A percentile compares a stretch with the other conserved stretches of the same genome.
These are phyloP conservation scores for Eumeta japonica DNA, from an alignment of 1,140 invertebrate species.

Conservation along the genomic window DNA sequence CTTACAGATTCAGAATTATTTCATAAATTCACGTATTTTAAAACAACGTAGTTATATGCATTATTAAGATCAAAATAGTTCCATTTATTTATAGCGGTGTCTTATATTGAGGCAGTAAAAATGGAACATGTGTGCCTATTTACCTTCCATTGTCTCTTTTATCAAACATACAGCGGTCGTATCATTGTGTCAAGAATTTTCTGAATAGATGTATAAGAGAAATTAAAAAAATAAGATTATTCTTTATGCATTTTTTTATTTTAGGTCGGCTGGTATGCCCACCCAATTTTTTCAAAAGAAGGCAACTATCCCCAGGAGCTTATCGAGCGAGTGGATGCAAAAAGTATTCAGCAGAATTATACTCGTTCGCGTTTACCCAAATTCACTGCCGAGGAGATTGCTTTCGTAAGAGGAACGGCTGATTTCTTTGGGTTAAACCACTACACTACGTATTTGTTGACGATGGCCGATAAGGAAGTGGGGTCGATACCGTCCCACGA, in stretches of 20 bases:
- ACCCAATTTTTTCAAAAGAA: conserved; percentile 64
- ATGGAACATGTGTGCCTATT: no score
- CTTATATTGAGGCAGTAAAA: no score
- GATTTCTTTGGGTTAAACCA: conserved; percentile 66
- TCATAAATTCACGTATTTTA: no score
- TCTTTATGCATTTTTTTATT: conserved; percentile 14
- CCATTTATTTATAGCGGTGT: no score
- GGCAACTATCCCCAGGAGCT: conserved; percentile 70
- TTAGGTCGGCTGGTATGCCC: conserved; percentile 65
- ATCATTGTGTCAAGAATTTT: no score
- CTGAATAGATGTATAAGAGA: no score
- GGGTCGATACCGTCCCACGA: conserved; percentile 46
- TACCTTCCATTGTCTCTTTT: no score
- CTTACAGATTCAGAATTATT: no score
- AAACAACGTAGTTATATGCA: conserved; percentile 5
- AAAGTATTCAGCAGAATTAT: conserved; percentile 63
- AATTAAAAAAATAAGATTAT: no score
- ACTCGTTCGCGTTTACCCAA: conserved; percentile 61
- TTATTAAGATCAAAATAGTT: conserved; percentile 4
- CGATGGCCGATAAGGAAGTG: conserved; percentile 39
- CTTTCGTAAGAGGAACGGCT: conserved; percentile 53
- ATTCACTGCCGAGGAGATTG: conserved; percentile 63
- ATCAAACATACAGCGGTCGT: no score
- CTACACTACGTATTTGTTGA: conserved; percentile 58
- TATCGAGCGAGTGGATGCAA: conserved; percentile 60